Percentiles rank a stretch among this genome's conserved stretches.
Conservation (phyloP, 2,888 invertebrate genomes). For the Lithosia quadra region DNA sequence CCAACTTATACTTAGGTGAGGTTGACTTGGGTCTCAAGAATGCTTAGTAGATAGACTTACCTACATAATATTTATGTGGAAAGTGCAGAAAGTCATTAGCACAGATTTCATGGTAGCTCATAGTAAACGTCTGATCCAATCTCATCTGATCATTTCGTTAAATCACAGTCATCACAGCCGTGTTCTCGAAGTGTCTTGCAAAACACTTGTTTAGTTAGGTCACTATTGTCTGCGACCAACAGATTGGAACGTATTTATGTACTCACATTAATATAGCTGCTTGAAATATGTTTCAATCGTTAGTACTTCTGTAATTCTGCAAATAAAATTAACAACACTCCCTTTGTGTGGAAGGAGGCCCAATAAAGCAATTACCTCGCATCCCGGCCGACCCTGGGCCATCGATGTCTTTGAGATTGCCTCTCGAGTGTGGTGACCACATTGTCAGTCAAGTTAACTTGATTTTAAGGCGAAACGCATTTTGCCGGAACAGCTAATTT, state of each 20-base stretch:
- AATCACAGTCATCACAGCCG: slow-evolving; percentile 22
- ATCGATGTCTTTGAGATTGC: too few species aligned
- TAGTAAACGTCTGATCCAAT: slow-evolving; percentile 29
- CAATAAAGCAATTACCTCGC: background rate
- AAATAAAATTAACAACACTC: too few species aligned
- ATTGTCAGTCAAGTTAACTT: too few species aligned
- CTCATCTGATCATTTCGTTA: slow-evolving; percentile 32
- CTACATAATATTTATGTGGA: background rate
- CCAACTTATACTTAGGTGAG: too few species aligned
- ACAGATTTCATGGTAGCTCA: slow-evolving; percentile 14
- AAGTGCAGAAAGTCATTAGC: background rate
- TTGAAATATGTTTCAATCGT: background rate
- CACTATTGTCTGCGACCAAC: slow-evolving; percentile 59
- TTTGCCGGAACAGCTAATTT: too few species aligned
- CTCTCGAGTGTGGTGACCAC: too few species aligned
- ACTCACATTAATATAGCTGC: slow-evolving; percentile 2
- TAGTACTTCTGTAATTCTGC: background rate
- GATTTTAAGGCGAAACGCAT: too few species aligned
- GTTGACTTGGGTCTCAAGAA: too few species aligned
- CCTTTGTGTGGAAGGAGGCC: background rate
- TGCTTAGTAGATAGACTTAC: background rate
- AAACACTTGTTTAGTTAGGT: slow-evolving; percentile 44
- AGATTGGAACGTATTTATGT: slow-evolving; percentile 60
- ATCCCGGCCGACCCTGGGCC: background rate
- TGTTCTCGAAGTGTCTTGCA: slow-evolving; percentile 33